Conservation (phyloP, 2,797 vertebrate species). For the Peromyscus attwateri region DNA sequence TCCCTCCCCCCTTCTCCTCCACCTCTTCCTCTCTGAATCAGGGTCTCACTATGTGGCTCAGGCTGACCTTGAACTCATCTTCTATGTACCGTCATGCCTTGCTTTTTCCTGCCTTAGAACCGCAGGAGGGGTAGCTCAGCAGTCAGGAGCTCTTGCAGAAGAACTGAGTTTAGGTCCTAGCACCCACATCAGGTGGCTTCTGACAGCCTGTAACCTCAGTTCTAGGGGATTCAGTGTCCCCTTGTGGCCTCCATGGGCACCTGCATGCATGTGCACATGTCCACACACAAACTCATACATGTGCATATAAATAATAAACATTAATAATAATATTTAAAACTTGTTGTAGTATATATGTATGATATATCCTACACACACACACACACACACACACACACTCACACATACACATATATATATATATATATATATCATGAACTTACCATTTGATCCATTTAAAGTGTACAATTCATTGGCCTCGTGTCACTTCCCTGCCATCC, state of each 20-base stretch:
- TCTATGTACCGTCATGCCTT: not conserved
- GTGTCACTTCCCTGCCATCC: not conserved
- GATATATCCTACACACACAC: too few species aligned
- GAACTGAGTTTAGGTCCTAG: not conserved
- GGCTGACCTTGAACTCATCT: not conserved
- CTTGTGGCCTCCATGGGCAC: not conserved
- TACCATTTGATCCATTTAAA: not conserved
- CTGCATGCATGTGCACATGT: not conserved
- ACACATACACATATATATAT: too few species aligned
- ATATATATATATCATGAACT: too few species aligned
- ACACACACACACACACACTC: too few species aligned
- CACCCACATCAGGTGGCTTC: not conserved
- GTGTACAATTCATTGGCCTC: not conserved
- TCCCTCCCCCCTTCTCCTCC: too few species aligned
- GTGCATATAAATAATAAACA: not conserved
- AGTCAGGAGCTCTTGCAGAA: not conserved
- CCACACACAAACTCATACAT: not conserved
- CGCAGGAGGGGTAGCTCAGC: not conserved
- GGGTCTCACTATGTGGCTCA: not conserved
- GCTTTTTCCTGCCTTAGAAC: not conserved
- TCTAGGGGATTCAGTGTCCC: not conserved
- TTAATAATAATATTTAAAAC: not conserved
- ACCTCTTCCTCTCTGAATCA: too few species aligned
- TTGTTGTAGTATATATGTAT: not conserved
- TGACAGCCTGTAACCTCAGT: too few species aligned